phyloP scores from a whole-genome alignment of 2,888 invertebrate genomes.

The Myopa testacea region DNA sequence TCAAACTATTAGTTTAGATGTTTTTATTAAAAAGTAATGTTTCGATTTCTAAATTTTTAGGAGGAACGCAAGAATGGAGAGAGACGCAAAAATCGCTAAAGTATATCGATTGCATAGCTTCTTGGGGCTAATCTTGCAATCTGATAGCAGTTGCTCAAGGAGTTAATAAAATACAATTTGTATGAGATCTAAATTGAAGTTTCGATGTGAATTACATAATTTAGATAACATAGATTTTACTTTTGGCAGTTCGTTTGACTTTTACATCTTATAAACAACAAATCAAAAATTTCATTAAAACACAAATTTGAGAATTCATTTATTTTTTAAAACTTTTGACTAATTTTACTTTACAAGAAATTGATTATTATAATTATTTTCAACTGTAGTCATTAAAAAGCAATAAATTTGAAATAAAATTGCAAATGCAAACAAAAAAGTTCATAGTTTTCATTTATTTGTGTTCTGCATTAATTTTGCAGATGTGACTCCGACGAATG shows the following conservation, averaged over 20 bases:
- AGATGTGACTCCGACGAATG: no score
- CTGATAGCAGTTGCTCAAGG: slow-evolving; percentile 17
- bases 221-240: slow-evolving; percentile 22
- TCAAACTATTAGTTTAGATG: background rate
- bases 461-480: no score
- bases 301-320: background rate
- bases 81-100: slow-evolving; percentile 57
- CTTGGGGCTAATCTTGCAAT: slow-evolving; percentile 2
- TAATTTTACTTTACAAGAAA: background rate
- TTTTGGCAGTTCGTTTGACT: slow-evolving; percentile 25
- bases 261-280: background rate
- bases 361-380: background rate
- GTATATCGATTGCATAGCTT: slow-evolving; percentile 1
- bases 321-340: background rate
- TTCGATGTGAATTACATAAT: slow-evolving; percentile 25
- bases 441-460: background rate
- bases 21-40: background rate
- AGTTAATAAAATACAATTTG: slow-evolving; percentile 8
- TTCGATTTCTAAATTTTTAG: slow-evolving; percentile 45
- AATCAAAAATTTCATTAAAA: background rate
- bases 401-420: slow-evolving; percentile 23
- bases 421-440: slow-evolving; percentile 16
- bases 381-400: background rate
- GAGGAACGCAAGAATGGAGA: slow-evolving; percentile 61
- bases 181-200: slow-evolving; percentile 26